Conservation (phyloP, 2,797 vertebrate genomes). For the Bryconaethiops microstoma region DNA sequence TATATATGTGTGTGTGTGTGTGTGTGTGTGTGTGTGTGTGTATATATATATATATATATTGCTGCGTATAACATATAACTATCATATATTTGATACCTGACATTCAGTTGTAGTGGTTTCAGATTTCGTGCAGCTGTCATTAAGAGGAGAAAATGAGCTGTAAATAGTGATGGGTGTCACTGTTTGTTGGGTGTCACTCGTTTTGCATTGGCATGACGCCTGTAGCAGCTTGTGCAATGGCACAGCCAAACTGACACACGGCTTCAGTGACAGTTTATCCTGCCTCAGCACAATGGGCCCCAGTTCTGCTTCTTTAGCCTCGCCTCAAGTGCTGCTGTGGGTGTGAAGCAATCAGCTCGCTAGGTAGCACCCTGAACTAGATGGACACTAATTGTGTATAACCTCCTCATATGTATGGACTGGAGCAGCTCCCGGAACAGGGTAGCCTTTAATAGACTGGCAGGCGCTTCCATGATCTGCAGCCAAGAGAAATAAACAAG, state of each 20-base stretch:
- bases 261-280: slow-evolving; percentile 23
- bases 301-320: background rate
- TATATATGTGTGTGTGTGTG: too few relatives aligned
- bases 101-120: background rate
- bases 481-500: slow-evolving; percentile 69
- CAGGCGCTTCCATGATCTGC: slow-evolving; percentile 51
- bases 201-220: background rate
- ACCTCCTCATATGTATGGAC: slow-evolving; percentile 35
- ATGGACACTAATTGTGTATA: slow-evolving; percentile 38
- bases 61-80: too few relatives aligned
- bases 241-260: background rate
- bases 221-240: background rate
- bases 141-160: background rate
- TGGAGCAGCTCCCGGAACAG: slow-evolving; percentile 52
- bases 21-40: too few relatives aligned
- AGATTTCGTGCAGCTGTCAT: background rate
- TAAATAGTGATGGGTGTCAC: background rate
- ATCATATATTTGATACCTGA: background rate
- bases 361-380: slow-evolving; percentile 17
- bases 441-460: slow-evolving; percentile 56
- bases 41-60: too few relatives aligned
- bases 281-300: background rate
- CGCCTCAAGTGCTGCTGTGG: background rate
- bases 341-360: slow-evolving; percentile 12
- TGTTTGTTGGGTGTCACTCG: background rate